These are phyloP conservation scores for Bucco capensis DNA, from an alignment of 2,113 vertebrate species.

Conservation along the genomic window DNA sequence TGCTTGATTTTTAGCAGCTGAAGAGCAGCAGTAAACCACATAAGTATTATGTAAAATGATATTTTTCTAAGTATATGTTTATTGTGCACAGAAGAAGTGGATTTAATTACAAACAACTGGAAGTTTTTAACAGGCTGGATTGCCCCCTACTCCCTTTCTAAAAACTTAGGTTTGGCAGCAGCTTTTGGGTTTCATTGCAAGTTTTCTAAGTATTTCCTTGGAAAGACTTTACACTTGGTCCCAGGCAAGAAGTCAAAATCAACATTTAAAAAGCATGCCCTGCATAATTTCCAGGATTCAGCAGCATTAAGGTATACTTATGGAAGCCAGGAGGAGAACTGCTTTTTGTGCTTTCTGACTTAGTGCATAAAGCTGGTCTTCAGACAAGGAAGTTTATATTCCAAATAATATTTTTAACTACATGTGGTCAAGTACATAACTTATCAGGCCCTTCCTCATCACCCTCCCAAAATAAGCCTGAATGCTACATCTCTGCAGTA, in stretches of 20 bases:
- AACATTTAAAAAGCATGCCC: constrained; percentile 63
- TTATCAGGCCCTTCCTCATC: constrained; percentile 14
- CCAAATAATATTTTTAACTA: constrained; percentile 58
- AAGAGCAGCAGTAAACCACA: constrained; percentile 38
- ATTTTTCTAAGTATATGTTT: constrained; percentile 54
- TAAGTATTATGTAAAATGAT: constrained; percentile 58
- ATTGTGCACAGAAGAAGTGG: constrained; percentile 38
- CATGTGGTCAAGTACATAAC: neutral
- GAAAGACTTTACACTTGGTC: constrained; percentile 71
- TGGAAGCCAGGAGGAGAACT: constrained; percentile 20
- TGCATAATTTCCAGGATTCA: constrained; percentile 60
- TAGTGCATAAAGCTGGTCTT: constrained; percentile 8
- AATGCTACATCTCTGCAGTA: neutral
- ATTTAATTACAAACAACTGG: constrained; percentile 61
- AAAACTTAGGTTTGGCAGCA: constrained; percentile 55
- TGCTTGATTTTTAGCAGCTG: constrained; percentile 30
- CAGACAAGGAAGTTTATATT: constrained; percentile 59
- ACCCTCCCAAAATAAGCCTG: constrained; percentile 13
- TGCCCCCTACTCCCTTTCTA: constrained; percentile 32
- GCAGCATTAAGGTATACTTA: constrained; percentile 36
- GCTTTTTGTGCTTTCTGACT: constrained; percentile 48
- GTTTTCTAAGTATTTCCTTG: constrained; percentile 74
- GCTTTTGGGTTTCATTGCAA: constrained; percentile 51
- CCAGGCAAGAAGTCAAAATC: constrained; percentile 72
- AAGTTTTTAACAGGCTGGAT: constrained; percentile 56